Percentiles rank a stretch among this genome's conserved stretches.
These are phyloP conservation scores for Pyrgus malvae DNA, from an alignment of 2,888 invertebrate genomes.

Conservation along the genomic window DNA sequence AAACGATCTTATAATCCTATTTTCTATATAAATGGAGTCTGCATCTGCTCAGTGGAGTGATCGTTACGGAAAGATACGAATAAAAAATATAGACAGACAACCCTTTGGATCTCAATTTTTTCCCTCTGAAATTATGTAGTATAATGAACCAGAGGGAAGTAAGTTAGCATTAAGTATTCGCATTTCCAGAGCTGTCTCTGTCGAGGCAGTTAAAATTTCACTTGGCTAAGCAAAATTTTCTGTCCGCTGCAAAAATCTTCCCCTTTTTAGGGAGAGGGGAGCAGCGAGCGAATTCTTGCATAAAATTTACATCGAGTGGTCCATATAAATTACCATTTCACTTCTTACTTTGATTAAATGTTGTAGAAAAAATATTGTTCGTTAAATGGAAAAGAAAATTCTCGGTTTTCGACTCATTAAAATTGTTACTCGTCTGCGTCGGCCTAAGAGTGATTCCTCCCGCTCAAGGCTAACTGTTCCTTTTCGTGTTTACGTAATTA, in stretches of 20 bases:
- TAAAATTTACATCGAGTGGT: slow-evolving; percentile 82
- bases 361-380: slow-evolving; percentile 81
- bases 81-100: slow-evolving; percentile 38
- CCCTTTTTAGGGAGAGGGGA: slow-evolving; percentile 72
- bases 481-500: slow-evolving; percentile 41
- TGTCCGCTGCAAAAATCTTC: slow-evolving; percentile 80
- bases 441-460: slow-evolving; percentile 22
- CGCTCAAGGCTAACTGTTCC: slow-evolving; percentile 34
- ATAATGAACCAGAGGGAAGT: slow-evolving; percentile 79
- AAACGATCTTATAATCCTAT: slow-evolving; percentile 5
- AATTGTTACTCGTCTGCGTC: slow-evolving; percentile 50
- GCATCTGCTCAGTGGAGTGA: slow-evolving; percentile 24
- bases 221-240: slow-evolving; percentile 81
- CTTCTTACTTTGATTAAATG: slow-evolving; percentile 82
- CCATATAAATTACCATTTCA: slow-evolving; percentile 82
- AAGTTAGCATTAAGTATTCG: slow-evolving; percentile 80
- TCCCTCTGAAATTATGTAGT: slow-evolving; percentile 73
- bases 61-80: slow-evolving; percentile 22
- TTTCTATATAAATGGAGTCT: slow-evolving; percentile 12
- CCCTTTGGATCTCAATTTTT: slow-evolving; percentile 67
- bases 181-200: slow-evolving; percentile 77
- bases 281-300: slow-evolving; percentile 76
- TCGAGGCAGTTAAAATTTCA: slow-evolving; percentile 81
- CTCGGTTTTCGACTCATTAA: slow-evolving; percentile 78
- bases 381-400: slow-evolving; percentile 78